These are phyloP conservation scores for Elachura formosa DNA, from an alignment of 2,113 vertebrate species.

Conservation along the genomic window DNA sequence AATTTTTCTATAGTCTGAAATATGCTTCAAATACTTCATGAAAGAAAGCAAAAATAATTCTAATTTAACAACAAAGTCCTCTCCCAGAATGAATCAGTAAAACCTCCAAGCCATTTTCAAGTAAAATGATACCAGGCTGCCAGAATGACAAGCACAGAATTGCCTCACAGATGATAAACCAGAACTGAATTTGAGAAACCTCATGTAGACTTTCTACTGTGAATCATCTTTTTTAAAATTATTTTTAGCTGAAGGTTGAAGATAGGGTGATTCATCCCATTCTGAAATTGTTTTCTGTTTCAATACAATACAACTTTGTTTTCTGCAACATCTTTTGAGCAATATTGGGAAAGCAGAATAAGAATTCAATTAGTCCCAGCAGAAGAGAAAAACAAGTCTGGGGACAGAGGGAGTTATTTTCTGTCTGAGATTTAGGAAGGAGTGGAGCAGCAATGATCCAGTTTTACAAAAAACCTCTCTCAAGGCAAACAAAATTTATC, in stretches of 20 bases:
- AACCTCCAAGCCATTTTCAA: conserved; percentile 69
- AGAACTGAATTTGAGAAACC: conserved; percentile 50
- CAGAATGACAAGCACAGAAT: conserved; percentile 69
- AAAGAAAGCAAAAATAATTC: conserved; percentile 1
- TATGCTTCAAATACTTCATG: background rate
- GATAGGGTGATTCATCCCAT: conserved; percentile 60
- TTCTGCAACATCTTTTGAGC: conserved; percentile 9
- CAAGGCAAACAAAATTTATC: background rate
- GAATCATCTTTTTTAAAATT: conserved; percentile 60
- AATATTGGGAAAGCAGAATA: background rate
- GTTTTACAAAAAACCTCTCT: background rate
- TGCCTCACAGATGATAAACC: conserved; percentile 31
- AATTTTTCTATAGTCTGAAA: background rate
- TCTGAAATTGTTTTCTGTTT: conserved; percentile 47
- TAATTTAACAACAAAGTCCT: conserved; percentile 27
- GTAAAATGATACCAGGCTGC: conserved; percentile 69
- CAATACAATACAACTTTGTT: conserved; percentile 8
- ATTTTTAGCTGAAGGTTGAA: conserved; percentile 26
- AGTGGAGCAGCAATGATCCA: background rate
- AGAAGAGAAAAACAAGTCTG: conserved; percentile 4
- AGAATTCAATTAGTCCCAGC: background rate
- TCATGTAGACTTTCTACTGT: conserved; percentile 67
- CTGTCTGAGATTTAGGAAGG: background rate
- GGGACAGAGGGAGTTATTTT: background rate
- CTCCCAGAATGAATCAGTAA: conserved; percentile 53